Evolutionary conservation across 2,888 invertebrate genomes (phyloP), one percentile per base, ranked within the genome.

Genomic region (Parapristionchus giblindavisi): DNA sequence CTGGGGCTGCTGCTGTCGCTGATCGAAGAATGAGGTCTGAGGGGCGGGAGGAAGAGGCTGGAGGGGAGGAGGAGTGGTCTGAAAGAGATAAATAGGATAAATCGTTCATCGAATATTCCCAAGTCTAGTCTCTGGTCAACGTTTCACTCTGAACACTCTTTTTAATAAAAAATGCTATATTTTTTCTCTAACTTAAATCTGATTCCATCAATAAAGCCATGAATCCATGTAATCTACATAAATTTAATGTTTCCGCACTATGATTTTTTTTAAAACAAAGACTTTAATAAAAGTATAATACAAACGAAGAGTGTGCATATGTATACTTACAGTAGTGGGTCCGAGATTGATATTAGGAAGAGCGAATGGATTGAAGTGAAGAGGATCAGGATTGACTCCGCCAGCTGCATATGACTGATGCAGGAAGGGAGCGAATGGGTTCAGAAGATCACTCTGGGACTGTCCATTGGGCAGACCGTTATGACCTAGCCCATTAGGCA

Each of bases 371-470:
- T 74, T 63, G 74, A 74, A 63, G 36, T 54, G 60, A 34, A 21
- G 73, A 1, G 61, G 74, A 24, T 36, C 63, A 34, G 74, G 61
- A 51, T 52, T 61, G 36, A 63, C 51, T 34, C 75, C 56, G 8
- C 63, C 68, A 8, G 52, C 52, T 24, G 63, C 40, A 17, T 72
- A 61, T 21, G 61, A 34, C 51, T 85, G 83, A 38, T 77, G 80
- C 11, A 86, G 77, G 79, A 86, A 86, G n/a, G 85, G 83, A 70
- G 84, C 84, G 82, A 87, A 86, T 5, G 85, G 86, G 56, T 87
- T 86, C 75, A 80, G 79, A 36, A 83, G 75, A 14, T 79, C 76
- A 17, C 72, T 63, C 65, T 61, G 65, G 29, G 48, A 51, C 14
- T 40, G n/a, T 11, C 14, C 32, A 14, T 21, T 21, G 14, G 48